Evolutionary conservation across 2,797 vertebrate genomes (phyloP).

Genomic region (Sebastes iracundus): DNA sequence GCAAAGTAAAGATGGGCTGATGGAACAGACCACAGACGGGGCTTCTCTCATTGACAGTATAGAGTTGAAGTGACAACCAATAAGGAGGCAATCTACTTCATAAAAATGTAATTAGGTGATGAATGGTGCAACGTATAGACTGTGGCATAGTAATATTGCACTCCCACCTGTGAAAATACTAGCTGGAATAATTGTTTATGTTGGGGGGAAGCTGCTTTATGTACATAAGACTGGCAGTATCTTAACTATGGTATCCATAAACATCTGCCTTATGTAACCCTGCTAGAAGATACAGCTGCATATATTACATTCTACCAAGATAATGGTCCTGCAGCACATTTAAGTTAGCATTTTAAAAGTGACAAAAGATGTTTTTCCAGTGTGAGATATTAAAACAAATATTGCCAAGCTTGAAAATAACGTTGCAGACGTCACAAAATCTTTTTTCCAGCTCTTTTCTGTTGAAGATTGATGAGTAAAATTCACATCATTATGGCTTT

Average conservation of each 20-base stretch:
- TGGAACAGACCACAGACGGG: constrained; percentile 45
- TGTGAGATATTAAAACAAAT: background rate
- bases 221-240: constrained; percentile 20
- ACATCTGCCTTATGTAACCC: constrained; percentile 26
- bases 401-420: constrained; percentile 4
- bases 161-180: constrained; percentile 66
- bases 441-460: constrained; percentile 1
- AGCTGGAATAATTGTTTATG: constrained; percentile 70
- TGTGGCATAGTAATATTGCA: constrained; percentile 65
- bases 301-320: background rate
- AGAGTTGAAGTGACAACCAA: constrained; percentile 72
- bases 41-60: constrained; percentile 36
- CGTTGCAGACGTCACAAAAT: background rate
- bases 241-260: constrained; percentile 12
- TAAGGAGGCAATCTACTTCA: constrained; percentile 72
- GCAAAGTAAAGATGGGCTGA: constrained; percentile 59
- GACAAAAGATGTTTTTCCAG: constrained; percentile 11
- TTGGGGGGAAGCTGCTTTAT: constrained; percentile 42
- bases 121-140: constrained; percentile 70
- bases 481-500: constrained; percentile 56
- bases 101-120: constrained; percentile 75
- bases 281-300: background rate
- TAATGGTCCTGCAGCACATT: background rate
- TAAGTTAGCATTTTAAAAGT: background rate
- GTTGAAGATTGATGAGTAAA: constrained; percentile 59